These are phyloP conservation scores for Pteropus alecto DNA, from an alignment of 2,113 vertebrate genomes.

Conservation along the genomic window DNA sequence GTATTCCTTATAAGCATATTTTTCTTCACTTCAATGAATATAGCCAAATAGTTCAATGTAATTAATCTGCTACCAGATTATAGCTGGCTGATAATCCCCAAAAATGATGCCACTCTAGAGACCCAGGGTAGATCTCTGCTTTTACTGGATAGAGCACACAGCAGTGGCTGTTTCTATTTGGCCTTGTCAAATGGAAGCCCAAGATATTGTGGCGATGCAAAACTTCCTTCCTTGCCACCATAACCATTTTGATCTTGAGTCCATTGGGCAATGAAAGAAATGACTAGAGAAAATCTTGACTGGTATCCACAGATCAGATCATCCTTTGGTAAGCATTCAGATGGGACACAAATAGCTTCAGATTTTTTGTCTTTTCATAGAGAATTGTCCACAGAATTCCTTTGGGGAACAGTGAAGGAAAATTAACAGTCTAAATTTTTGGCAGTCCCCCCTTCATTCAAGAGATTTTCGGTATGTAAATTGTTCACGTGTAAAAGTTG, in stretches of 20 bases:
- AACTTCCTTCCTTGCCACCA: neutral
- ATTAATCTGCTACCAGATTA: too few relatives aligned
- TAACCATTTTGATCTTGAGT: neutral
- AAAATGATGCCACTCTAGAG: too few relatives aligned
- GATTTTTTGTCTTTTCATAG: neutral
- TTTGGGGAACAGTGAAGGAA: neutral
- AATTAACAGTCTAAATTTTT: neutral
- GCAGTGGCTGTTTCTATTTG: neutral
- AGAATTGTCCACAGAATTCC: neutral
- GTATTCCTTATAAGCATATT: neutral
- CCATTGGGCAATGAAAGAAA: neutral
- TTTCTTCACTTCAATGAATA: neutral
- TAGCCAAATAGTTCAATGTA: neutral
- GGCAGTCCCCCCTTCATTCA: neutral
- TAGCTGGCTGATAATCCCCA: too few relatives aligned
- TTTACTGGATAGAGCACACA: neutral
- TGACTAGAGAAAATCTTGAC: neutral
- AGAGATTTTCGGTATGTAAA: neutral
- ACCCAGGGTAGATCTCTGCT: neutral
- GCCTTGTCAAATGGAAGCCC: neutral
- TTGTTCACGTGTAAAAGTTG: neutral
- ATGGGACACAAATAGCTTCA: neutral
- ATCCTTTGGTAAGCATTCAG: neutral
- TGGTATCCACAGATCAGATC: neutral
- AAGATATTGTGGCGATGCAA: neutral